Percentiles rank a stretch among this genome's conserved stretches.
Conservation (phyloP, 2,797 vertebrate genomes). For the Limosa lapponica region DNA sequence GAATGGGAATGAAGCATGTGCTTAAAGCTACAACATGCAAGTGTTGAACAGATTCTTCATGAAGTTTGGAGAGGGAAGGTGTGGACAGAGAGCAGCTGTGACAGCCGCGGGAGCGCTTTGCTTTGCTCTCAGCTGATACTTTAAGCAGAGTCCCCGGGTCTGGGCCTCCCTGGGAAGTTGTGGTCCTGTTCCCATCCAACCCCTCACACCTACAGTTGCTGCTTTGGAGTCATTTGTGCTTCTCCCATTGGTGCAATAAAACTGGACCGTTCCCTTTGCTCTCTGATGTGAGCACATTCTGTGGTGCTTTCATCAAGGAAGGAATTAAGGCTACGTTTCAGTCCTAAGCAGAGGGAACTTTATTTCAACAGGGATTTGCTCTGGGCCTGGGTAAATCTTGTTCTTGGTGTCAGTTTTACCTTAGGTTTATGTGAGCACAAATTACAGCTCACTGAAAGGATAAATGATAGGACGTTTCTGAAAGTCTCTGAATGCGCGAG, state of each 20-base stretch:
- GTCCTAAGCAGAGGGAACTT: background rate
- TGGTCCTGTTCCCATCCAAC: background rate
- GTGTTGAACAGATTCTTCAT: background rate
- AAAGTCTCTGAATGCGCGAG: background rate
- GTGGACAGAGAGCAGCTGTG: background rate
- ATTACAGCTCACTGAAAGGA: background rate
- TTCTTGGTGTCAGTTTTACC: background rate
- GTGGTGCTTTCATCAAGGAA: background rate
- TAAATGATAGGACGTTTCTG: background rate
- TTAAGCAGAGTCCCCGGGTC: background rate
- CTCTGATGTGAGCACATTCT: background rate
- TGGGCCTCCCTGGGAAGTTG: background rate
- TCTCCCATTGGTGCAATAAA: background rate
- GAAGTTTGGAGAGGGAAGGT: background rate
- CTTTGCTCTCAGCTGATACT: background rate
- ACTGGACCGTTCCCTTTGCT: background rate
- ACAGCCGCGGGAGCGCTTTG: background rate
- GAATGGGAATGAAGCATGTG: background rate
- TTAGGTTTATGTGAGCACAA: background rate
- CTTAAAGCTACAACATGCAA: background rate
- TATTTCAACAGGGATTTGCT: background rate
- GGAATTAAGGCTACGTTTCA: background rate
- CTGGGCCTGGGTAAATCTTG: background rate
- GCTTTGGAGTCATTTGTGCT: background rate
- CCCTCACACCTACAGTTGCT: background rate